Base-by-base conservation (phyloP, 2,113 vertebrate genomes). In the Siphamia tubifer region DNA sequence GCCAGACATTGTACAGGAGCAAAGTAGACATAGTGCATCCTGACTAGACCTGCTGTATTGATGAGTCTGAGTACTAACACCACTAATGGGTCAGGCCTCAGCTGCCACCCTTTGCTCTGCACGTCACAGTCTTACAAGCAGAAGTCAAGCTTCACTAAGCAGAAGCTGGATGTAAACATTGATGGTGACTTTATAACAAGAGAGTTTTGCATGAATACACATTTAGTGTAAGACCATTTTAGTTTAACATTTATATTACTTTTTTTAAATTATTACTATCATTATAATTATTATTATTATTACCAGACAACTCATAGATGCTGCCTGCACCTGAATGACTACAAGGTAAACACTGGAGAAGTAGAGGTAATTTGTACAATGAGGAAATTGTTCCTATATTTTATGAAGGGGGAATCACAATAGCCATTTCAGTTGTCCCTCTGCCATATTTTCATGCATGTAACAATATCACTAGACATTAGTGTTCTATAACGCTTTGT, bases 11-110 rank as follows among this genome's bases (percentile, higher is more conserved):
- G 8, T 69, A 54, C 35, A 68, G 45, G 58, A 45, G 57, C 45
- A 76, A 47, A 51, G 25, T 31, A 73, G 43, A 20, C 28, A 35
- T 30, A 64, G 38, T 63, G 74, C 51, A 76, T 48, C 69, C 66
- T 62, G 44, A 79, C 32, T 60, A 77, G 43, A 35, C 52, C 39
- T 35, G 47, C 31, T 36, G 47, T 73, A 73, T 42, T 69, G 70
- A 72, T 53, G 28, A 61, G 56, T 68, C 75, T 73, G 49, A 72
- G 44, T 15, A 77, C 4, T 43, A 64, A 39, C 54, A 68, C 12
- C 47, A 58, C 54, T 74, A 63, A 81, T 57, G 58, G 71, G 34
- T 73, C 43, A 76, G 43, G 34, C 49, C 43, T 58, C 24, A 30
- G 44, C 44, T 35, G 54, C 71, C 35, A 40, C 3, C 10, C 35